Evolutionary conservation across 2,888 invertebrate species (phyloP).

Genomic region (Oxystoma pomonae): DNA sequence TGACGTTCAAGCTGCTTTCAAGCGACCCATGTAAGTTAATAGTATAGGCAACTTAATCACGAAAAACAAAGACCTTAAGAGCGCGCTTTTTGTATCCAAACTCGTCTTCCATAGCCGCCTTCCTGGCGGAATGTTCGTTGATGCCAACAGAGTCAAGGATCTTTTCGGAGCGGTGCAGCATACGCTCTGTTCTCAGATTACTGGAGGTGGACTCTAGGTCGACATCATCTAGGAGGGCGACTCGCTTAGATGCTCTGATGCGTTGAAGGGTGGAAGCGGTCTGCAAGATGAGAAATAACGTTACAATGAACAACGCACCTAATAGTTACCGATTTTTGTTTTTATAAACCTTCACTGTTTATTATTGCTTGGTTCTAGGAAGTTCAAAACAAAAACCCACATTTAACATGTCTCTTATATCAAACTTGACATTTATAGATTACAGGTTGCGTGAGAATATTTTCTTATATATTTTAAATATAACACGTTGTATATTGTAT

Average conservation of each 20-base stretch:
- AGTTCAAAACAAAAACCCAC: too few relatives aligned
- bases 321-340: too few relatives aligned
- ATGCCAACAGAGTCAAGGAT: slow-evolving; percentile 61
- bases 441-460: too few relatives aligned
- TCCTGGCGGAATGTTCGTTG: slow-evolving; percentile 49
- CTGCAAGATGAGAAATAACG: slow-evolving; percentile 49
- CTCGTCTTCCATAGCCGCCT: slow-evolving; percentile 40
- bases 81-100: slow-evolving; percentile 47
- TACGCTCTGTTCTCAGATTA: slow-evolving; percentile 55
- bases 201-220: slow-evolving; percentile 59
- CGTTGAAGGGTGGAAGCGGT: slow-evolving; percentile 57
- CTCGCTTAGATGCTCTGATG: slow-evolving; percentile 58
- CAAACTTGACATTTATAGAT: too few relatives aligned
- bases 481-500: too few relatives aligned
- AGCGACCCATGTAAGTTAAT: not conserved
- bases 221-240: slow-evolving; percentile 59
- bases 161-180: slow-evolving; percentile 58
- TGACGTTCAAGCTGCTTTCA: too few relatives aligned
- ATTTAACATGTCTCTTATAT: too few relatives aligned
- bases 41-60: not conserved
- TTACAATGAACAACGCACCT: too few relatives aligned
- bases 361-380: too few relatives aligned
- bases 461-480: too few relatives aligned
- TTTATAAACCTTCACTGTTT: too few relatives aligned
- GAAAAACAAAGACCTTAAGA: slow-evolving; percentile 30